Percentiles rank a stretch among this genome's conserved stretches.
These are phyloP conservation scores for Rhinopomastus cyanomelas DNA, from an alignment of 2,113 vertebrate species.

Conservation along the genomic window DNA sequence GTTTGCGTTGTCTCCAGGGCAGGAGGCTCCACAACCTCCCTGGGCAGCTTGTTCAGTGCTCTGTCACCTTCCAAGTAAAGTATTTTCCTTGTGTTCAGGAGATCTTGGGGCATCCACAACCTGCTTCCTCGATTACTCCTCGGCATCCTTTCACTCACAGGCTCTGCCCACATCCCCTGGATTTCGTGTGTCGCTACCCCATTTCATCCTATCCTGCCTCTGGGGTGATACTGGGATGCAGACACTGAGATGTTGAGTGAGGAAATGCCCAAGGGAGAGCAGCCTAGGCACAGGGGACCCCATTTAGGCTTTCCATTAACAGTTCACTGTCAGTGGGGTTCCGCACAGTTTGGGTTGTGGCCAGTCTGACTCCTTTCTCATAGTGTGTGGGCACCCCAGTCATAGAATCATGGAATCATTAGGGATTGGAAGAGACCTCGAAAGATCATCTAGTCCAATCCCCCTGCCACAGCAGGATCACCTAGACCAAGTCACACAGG, in stretches of 20 bases:
- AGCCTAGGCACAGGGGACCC: accelerated
- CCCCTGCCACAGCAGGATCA: too few relatives aligned
- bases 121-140: neutral
- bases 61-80: too few relatives aligned
- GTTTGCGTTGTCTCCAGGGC: too few relatives aligned
- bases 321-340: neutral
- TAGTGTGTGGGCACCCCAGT: neutral
- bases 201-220: neutral
- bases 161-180: accelerated
- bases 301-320: neutral
- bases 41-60: too few relatives aligned
- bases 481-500: too few relatives aligned
- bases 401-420: too few relatives aligned
- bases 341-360: neutral
- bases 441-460: too few relatives aligned
- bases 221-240: neutral
- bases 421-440: too few relatives aligned
- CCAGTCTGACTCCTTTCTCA: neutral
- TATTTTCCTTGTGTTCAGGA: too few relatives aligned
- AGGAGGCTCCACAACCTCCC: too few relatives aligned
- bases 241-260: neutral
- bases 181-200: too few relatives aligned
- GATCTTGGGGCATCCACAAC: too few relatives aligned
- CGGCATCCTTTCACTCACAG: accelerated
- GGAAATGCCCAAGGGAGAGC: neutral